Conservation (phyloP, 2,113 vertebrate species). For the Chloropsis cyanopogon region DNA sequence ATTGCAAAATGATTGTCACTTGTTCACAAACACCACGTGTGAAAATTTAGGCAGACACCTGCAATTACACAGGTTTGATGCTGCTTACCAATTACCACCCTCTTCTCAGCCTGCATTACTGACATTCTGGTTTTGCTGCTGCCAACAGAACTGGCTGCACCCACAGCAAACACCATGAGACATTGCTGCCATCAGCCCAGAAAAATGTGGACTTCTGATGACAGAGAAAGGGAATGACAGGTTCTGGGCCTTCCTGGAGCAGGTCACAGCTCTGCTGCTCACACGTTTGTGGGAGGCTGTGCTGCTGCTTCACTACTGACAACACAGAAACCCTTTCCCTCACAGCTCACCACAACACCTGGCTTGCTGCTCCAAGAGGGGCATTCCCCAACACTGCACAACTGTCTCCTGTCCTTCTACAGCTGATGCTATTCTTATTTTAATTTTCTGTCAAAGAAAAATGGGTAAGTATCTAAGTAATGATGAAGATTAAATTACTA, state of each 20-base stretch:
- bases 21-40: not conserved
- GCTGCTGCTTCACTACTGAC: not conserved
- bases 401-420: not conserved
- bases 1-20: not conserved
- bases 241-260: not conserved
- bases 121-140: not conserved
- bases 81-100: not conserved
- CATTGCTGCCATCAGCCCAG: rapidly evolving
- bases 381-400: not conserved
- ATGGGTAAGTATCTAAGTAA: not conserved
- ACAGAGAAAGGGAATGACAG: not conserved
- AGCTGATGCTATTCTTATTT: not conserved
- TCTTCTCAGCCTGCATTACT: not conserved
- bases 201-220: not conserved
- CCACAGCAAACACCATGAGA: not conserved
- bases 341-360: rapidly evolving
- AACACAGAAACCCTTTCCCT: not conserved
- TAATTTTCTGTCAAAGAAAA: not conserved
- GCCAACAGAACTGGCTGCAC: not conserved
- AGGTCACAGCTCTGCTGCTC: not conserved
- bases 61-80: not conserved
- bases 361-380: not conserved
- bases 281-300: not conserved
- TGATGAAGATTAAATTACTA: not conserved
- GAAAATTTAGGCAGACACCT: not conserved